Evolutionary conservation across 2,888 invertebrate species (phyloP), one percentile per base, ranked within the genome.

Genomic region (Gonocerus acuteangulatus): DNA sequence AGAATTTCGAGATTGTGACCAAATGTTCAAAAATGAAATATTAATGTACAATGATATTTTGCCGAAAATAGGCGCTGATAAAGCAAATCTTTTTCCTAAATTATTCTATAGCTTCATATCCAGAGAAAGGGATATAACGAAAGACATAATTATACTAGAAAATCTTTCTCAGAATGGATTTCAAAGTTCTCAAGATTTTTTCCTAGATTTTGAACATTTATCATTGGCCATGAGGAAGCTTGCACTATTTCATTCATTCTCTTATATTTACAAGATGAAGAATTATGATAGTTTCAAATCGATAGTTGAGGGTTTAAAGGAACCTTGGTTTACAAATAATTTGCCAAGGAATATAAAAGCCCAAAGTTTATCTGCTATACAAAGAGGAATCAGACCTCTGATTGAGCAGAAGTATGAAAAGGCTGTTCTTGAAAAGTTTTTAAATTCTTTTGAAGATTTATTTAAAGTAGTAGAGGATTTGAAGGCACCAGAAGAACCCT

Each of bases 221-320:
- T 27, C 60, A 1, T 42, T 67, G 45, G 39, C 67, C 52, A 15
- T 72, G 11, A 64, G 51, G 23, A 48, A 68, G 2, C 64, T 73
- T 11, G 70, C 71, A 0, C 63, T 63, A 3, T 68, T 72, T 22
- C 73, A 73, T 62, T 70, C 73, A 18, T 66, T 70, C 18, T 72
- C 72, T 0, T 65, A 72, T 48, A 66, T 69, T 1, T 60, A 69
- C 11, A 70, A 73, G 27, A 11, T 13, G 3, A 19, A 47, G n/a
- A 3, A 47, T 19, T 13, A 2, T 2, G 19, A 47, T 2, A 19
- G 4, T 3, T 47, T 47, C 16, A 15, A 21, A 47, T 11, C 3
- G 3, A 18, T 47, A 4, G 16, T 19, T 16, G 2, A 18, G 9
- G 4, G 3, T 2, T 47, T 47, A 16, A 47, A 19, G 16, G 47